These are phyloP conservation scores for Stratiomys singularior DNA, from an alignment of 2,888 invertebrate species.

Conservation along the genomic window DNA sequence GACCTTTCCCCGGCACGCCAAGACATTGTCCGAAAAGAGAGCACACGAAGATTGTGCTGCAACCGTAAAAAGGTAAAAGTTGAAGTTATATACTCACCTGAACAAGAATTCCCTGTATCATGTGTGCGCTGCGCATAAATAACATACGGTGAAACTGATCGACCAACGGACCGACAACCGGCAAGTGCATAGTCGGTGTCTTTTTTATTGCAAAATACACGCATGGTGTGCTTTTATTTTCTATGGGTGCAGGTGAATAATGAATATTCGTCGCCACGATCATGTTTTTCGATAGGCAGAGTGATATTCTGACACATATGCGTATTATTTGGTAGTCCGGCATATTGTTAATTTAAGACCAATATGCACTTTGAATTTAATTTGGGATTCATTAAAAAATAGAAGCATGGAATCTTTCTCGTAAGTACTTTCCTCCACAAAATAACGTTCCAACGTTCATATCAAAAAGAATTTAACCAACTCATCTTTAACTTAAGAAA, in stretches of 20 bases:
- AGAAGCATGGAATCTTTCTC: too few relatives aligned
- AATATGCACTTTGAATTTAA: too few relatives aligned
- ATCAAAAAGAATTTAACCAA: too few relatives aligned
- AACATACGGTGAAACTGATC: conserved; percentile 41
- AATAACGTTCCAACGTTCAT: too few relatives aligned
- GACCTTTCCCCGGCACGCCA: neutral
- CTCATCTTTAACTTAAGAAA: too few relatives aligned
- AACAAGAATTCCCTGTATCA: conserved; percentile 29
- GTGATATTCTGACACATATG: conserved; percentile 8
- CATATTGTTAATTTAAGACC: too few relatives aligned
- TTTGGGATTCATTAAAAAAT: too few relatives aligned
- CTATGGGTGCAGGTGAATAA: conserved; percentile 23
- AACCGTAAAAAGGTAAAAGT: conserved; percentile 42
- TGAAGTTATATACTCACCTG: conserved; percentile 31
- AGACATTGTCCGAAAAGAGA: neutral
- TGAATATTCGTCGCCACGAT: neutral
- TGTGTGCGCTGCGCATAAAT: conserved; percentile 29
- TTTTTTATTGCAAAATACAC: neutral
- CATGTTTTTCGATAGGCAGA: neutral
- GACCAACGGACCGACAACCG: conserved; percentile 18
- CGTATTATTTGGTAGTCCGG: too few relatives aligned
- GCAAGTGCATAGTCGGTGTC: conserved; percentile 34
- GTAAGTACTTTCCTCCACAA: too few relatives aligned
- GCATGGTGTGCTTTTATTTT: conserved; percentile 32
- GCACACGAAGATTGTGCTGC: too few relatives aligned